Evolutionary conservation across 2,888 invertebrate species (phyloP), one percentile per base, ranked within the genome.

Genomic region (Rhaphigaster nebulosa): DNA sequence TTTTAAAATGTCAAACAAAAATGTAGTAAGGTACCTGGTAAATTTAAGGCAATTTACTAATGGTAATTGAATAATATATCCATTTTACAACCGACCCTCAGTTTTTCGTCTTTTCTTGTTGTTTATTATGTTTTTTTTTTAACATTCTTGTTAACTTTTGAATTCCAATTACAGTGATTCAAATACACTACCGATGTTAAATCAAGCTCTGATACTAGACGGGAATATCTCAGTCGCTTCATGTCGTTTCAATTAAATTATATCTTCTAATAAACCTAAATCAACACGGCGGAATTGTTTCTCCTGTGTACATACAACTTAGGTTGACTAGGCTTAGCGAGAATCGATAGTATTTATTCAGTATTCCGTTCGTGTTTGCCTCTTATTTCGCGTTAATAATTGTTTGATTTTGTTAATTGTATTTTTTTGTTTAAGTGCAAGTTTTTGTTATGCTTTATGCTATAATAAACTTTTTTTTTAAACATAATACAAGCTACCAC

Each of bases 201-300:
- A 70, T 38, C 13, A 18, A 34, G 20, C 23, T 8, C 34, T 70
- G 10, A 1, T 65, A 29, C 15, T 15, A 4, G 13, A 13, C 15
- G 0, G 34, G 29, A 65, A 70, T 70, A 70, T 18, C 70, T 20
- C 23, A 70, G 70, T 34, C 70, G 70, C 34, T 70, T 70, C 29
- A 70, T 70, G 70, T 70, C 45, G 41, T n/a, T 45, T 45, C 84
- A 84, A 84, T 84, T 84, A n/a, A 84, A 84, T 84, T 84, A 45
- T 45, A 41, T 84, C 41, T 84, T 84, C 84, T 84, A 84, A 84
- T 84, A 84, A 84, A 45, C 41, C 84, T 84, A n/a, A 84, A 45
- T 84, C 41, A 84, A 84, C 84, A 45, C 45, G 45, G 5, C 26
- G 41, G 45, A 45, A 45, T 84, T 84, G 84, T 84, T 84, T 34